phyloP scores from a whole-genome alignment of 2,888 invertebrate species.

The Pinctada fucata region DNA sequence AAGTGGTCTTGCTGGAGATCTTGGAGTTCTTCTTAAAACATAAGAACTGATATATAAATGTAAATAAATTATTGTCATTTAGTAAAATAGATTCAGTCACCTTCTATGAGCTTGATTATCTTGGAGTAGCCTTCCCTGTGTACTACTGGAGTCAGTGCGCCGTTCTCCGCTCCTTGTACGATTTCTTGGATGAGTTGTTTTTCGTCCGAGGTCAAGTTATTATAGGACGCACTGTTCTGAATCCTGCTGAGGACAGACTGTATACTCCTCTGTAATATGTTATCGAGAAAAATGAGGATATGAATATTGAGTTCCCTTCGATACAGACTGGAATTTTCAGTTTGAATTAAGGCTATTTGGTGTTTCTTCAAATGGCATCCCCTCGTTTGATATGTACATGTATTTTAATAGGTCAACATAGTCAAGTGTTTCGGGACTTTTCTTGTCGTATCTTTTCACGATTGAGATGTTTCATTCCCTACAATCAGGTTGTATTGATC shows the following conservation, averaged over 20 bases:
- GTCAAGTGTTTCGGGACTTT: too few species aligned
- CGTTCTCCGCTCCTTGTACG: constrained; percentile 10
- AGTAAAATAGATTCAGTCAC: constrained; percentile 24
- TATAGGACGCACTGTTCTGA: constrained; percentile 7
- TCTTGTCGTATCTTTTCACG: too few species aligned
- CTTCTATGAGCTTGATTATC: constrained; percentile 28
- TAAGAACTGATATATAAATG: too few species aligned
- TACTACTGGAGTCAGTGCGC: constrained; percentile 15
- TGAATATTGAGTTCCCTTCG: too few species aligned
- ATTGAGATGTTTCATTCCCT: too few species aligned
- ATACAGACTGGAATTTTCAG: too few species aligned
- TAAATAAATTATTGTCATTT: background rate
- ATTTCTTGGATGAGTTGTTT: constrained; percentile 25
- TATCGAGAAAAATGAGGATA: too few species aligned
- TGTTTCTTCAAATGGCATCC: background rate
- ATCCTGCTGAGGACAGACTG: background rate
- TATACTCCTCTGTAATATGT: constrained; percentile 19
- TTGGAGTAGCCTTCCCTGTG: constrained; percentile 28
- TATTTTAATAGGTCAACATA: too few species aligned
- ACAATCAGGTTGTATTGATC: too few species aligned
- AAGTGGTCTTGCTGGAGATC: too few species aligned
- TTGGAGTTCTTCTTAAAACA: too few species aligned
- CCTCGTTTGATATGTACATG: background rate
- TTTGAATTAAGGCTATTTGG: too few species aligned
- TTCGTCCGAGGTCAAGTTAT: constrained; percentile 11